Base-by-base conservation (phyloP, 1,140 invertebrate genomes). In the Popillia japonica region DNA sequence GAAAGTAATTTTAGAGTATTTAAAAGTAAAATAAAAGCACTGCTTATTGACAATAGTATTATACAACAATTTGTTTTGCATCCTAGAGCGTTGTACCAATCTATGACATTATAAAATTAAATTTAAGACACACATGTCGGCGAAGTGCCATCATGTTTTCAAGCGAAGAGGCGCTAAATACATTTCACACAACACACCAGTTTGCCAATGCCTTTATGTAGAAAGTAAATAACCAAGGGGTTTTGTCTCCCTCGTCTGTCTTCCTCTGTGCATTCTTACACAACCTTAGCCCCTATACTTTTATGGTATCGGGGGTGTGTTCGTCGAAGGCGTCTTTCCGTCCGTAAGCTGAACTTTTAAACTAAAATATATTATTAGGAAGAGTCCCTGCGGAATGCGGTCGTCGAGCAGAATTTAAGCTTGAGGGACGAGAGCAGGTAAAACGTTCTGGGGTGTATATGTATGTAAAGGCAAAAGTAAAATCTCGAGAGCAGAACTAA, bases 401-500 rank as follows among this genome's bases (percentile, higher is more conserved):
- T 7, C 20, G 22, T 22, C 8, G 20, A 9, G 61, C 23, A 14
- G 48, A 55, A 34, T 34, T 34, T 34, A 34, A 34, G 48, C 14
- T 55, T 55, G 6, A 14, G 14, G 48, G 48, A 17, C 48, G 14
- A 14, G 48, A 55, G 48, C 48, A 55, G 48, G 48, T 55, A 55
- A 17, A 55, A 17, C 14, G 48, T n/a, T 34, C n/a, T n/a, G n/a
- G n/a, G 4, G 27, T 1, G 27, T 34, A 34, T 4, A 34, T 34
- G 27, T 34, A 34, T n/a, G n/a, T n/a, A n/a, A n/a, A 68, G 61
- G 22, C 27, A 68, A 68, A 68, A 68, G 61, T 68, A 14, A 68
- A 68, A 68, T 68, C 61, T 68, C 61, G 61, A 68, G 61, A 68
- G 61, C 22, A 34, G 22, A 68, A 68, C 61, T 68, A 68, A 68